Percentiles rank a stretch among this genome's conserved stretches.
Evolutionary conservation across 2,113 vertebrate species (phyloP).

Genomic region (Lepus europaeus): DNA sequence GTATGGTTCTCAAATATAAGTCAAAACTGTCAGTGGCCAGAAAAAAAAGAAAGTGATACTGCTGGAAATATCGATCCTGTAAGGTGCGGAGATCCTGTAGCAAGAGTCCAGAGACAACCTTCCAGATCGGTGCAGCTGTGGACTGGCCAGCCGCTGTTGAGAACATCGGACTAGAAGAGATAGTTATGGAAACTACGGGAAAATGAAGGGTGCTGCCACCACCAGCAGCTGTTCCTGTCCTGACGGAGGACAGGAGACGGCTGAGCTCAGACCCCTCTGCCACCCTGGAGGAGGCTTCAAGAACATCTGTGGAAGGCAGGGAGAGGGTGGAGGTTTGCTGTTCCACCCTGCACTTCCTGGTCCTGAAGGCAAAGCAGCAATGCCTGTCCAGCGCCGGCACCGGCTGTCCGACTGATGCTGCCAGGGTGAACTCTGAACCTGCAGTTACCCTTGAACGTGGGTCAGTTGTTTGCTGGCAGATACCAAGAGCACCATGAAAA

Average conservation of each 20-base stretch:
- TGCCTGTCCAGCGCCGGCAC: fast-evolving
- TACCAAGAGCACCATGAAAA: background rate
- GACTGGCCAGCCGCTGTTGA: slow-evolving; percentile 1
- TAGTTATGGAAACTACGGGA: background rate
- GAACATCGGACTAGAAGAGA: background rate
- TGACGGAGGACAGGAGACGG: background rate
- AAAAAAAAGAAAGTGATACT: background rate
- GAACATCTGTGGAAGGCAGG: background rate
- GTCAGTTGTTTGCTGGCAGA: background rate
- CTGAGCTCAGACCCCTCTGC: background rate
- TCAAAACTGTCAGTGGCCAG: background rate
- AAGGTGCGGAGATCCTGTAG: background rate
- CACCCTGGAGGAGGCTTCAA: background rate
- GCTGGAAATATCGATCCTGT: background rate
- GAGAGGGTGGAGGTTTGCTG: background rate
- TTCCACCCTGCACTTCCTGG: background rate
- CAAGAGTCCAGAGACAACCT: background rate
- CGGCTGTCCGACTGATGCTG: background rate
- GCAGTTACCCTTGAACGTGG: background rate
- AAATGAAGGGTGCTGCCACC: background rate
- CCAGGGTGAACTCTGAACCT: no score
- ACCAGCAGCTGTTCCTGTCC: background rate
- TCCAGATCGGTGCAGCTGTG: background rate
- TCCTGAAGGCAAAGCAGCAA: background rate
- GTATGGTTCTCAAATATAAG: background rate